Evolutionary conservation across 1,140 invertebrate genomes (phyloP).

Genomic region (Drosophila sp.): DNA sequence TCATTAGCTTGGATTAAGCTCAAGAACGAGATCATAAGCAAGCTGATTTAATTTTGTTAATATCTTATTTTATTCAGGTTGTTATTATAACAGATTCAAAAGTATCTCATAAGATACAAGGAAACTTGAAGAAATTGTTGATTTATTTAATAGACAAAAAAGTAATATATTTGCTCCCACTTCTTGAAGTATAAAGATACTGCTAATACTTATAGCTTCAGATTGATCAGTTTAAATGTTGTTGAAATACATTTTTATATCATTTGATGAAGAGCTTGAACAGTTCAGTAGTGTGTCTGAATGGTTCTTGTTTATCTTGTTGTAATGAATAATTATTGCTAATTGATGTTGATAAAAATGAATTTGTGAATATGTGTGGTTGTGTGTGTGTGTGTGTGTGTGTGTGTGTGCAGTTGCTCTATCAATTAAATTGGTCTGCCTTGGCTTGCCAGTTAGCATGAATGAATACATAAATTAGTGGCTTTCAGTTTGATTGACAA

Average conservation of each 20-base stretch:
- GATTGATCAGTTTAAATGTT: constrained; percentile 1
- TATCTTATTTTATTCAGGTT: too few species aligned
- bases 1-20: too few species aligned
- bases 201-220: too few species aligned
- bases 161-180: too few species aligned
- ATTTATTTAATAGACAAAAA: too few species aligned
- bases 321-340: constrained; percentile 76
- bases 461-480: constrained; percentile 32
- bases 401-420: constrained; percentile 36
- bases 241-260: constrained; percentile 5
- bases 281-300: constrained; percentile 20
- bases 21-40: too few species aligned
- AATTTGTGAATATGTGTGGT: constrained; percentile 72
- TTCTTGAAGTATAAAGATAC: too few species aligned
- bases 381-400: constrained; percentile 26
- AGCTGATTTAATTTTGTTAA: too few species aligned
- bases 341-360: constrained; percentile 79
- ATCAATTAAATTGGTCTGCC: constrained; percentile 70
- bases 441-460: constrained; percentile 12
- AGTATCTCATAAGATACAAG: too few species aligned
- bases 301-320: constrained; percentile 14
- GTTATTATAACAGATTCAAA: too few species aligned
- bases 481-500: constrained; percentile 25
- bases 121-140: too few species aligned
- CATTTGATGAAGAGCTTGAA: neutral